Conservation (phyloP, 2,113 vertebrate genomes). For the Vimba vimba region DNA sequence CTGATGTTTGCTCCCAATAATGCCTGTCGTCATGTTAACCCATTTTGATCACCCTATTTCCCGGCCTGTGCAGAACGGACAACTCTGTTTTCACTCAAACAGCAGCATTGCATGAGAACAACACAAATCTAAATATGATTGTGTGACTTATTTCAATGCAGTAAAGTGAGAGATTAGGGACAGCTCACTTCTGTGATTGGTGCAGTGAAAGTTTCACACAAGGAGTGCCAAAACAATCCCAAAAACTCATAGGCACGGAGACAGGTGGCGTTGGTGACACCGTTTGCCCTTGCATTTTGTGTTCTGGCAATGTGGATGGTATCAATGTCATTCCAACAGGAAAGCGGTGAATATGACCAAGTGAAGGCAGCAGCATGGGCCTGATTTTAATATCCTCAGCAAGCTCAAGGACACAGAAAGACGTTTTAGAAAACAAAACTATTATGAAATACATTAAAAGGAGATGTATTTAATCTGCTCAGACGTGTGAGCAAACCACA, state of each 20-base stretch:
- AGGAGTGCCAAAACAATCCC: not conserved
- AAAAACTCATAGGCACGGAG: not conserved
- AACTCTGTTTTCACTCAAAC: slow-evolving; percentile 8
- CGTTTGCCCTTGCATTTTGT: slow-evolving; percentile 5
- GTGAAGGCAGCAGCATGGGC: not conserved
- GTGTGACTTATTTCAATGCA: slow-evolving; percentile 8
- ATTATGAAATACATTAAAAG: not conserved
- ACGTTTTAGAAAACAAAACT: not conserved
- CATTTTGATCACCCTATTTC: slow-evolving; percentile 78
- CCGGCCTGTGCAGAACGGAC: slow-evolving; percentile 62
- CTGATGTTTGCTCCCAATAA: slow-evolving; percentile 78
- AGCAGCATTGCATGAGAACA: not conserved
- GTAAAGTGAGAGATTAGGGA: slow-evolving; percentile 21
- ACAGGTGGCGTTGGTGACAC: slow-evolving; percentile 3
- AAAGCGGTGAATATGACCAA: slow-evolving; percentile 33
- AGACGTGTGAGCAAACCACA: not conserved
- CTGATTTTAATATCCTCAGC: slow-evolving; percentile 9
- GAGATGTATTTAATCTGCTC: not conserved
- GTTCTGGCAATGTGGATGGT: not conserved
- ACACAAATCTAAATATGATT: not conserved
- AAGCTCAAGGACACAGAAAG: slow-evolving; percentile 44
- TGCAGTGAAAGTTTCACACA: slow-evolving; percentile 7
- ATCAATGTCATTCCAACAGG: slow-evolving; percentile 41
- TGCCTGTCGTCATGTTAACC: slow-evolving; percentile 75
- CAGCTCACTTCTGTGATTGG: not conserved